Percentiles rank a stretch among this genome's conserved stretches.
Conservation (phyloP, 2,113 vertebrate genomes). For the Xenopus borealis region DNA sequence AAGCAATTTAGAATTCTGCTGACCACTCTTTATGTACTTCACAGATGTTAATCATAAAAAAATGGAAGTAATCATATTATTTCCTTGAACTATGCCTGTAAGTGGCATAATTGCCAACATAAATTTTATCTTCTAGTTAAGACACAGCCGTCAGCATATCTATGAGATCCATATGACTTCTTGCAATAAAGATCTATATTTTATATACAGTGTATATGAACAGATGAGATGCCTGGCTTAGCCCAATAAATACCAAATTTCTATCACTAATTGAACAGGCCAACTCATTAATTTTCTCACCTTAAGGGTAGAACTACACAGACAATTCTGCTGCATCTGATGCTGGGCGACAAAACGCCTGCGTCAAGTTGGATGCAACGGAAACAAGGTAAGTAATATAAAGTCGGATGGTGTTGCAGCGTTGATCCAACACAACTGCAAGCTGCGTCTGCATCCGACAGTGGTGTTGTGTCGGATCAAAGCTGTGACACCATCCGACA, state of each 20-base stretch:
- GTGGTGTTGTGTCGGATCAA: too few species aligned
- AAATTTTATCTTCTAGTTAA: background rate
- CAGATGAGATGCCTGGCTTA: background rate
- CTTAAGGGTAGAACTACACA: too few species aligned
- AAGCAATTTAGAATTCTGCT: slow-evolving; percentile 10
- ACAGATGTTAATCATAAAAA: slow-evolving; percentile 7
- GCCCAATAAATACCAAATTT: slow-evolving; percentile 9
- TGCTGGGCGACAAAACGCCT: too few species aligned
- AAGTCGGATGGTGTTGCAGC: too few species aligned
- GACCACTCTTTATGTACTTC: background rate
- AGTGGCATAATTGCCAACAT: slow-evolving; percentile 1
- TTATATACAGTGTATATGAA: background rate
- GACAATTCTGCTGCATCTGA: too few species aligned
- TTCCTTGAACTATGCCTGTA: background rate
- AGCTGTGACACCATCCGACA: too few species aligned
- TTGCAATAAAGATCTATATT: background rate
- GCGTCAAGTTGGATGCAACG: too few species aligned
- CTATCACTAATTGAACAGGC: slow-evolving; percentile 16
- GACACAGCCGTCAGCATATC: too few species aligned
- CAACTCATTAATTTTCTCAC: background rate
- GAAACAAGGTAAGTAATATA: too few species aligned
- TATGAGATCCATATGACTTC: background rate
- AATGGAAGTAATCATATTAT: slow-evolving; percentile 11
- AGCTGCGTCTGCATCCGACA: too few species aligned
- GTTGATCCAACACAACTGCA: too few species aligned